Base-by-base conservation (phyloP, 2,888 invertebrate genomes). In the Cordylochernes scorpioides region DNA sequence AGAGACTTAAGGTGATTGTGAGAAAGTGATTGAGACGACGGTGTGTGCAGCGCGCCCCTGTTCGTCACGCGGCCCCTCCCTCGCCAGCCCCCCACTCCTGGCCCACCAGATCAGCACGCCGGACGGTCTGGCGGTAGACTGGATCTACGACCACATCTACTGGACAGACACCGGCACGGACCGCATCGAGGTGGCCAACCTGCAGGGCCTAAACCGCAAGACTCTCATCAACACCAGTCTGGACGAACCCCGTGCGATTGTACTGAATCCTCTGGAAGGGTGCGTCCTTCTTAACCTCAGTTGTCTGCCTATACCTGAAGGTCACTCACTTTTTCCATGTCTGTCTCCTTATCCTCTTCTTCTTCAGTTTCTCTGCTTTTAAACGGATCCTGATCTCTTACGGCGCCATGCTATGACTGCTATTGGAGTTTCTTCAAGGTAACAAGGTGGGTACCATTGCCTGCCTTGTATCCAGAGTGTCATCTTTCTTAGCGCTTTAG, bases 111-210 rank as follows among this genome's bases (percentile, higher is more conserved):
- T 82, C 29, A 74, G 73, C 34, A 80, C 77, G 5, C 78, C 88
- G 0, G 91, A 94, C 53, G 94, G 91, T 4, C 58, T 94, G 34
- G 91, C 94, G 2, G 77, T 91, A n/a, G 94, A 97, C 57, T 97
- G 94, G 94, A 71, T 94, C 37, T 88, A 91, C 59, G 75, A 77
- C 54, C 80, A 88, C 47, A 67, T 97, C 39, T 97, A 94, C 61
- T 72, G 88, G 77, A 57, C 59, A 3, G 88, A 94, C 53, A 77
- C 86, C 2, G 75, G 74, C 34, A 73, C 71, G 49, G 77, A 86
- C 53, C 77, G 73, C 38, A 86, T 94, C 43, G 77, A 77, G 50
- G 60, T 88, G 38, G 71, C 80, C n/a, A 77, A 80, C 53, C 17
- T 42, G 46, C 74, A 82, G 50, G 84, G 84, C 15, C 71, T 71